Evolutionary conservation across 2,797 vertebrate species (phyloP).

Genomic region (Emydoidea blandingii): DNA sequence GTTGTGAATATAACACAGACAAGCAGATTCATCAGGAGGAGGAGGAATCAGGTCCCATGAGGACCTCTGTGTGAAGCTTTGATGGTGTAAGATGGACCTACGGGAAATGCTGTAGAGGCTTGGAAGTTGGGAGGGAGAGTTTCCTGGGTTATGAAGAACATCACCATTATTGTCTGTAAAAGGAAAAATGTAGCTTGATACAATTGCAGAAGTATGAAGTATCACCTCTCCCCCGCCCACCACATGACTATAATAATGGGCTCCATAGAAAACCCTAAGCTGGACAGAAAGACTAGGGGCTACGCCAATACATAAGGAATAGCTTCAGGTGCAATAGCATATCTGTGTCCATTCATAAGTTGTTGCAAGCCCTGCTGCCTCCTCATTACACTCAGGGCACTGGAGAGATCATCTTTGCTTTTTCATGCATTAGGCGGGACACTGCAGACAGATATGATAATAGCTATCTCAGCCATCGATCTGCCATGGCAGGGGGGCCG

Average conservation of each 20-base stretch:
- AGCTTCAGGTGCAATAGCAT: neutral
- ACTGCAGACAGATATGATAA: neutral
- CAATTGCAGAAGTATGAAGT: neutral
- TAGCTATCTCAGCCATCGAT: neutral
- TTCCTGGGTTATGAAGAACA: neutral
- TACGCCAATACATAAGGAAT: fast-evolving
- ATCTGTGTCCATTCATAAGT: neutral
- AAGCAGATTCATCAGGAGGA: neutral
- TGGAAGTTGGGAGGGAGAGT: neutral
- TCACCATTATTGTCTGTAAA: fast-evolving
- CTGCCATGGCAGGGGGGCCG: neutral
- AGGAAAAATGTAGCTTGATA: neutral
- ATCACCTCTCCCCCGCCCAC: neutral
- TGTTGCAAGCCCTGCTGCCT: neutral
- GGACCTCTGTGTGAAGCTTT: neutral
- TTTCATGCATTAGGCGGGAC: too few relatives aligned
- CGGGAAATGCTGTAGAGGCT: neutral
- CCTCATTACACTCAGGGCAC: neutral
- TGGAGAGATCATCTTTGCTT: neutral
- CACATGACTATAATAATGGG: fast-evolving
- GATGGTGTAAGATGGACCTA: fast-evolving
- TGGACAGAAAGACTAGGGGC: neutral
- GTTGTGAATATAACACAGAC: neutral
- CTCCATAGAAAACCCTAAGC: neutral
- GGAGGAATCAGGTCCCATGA: neutral